phyloP scores from a whole-genome alignment of 2,888 invertebrate species.

The Aporophyla lueneburgensis region DNA sequence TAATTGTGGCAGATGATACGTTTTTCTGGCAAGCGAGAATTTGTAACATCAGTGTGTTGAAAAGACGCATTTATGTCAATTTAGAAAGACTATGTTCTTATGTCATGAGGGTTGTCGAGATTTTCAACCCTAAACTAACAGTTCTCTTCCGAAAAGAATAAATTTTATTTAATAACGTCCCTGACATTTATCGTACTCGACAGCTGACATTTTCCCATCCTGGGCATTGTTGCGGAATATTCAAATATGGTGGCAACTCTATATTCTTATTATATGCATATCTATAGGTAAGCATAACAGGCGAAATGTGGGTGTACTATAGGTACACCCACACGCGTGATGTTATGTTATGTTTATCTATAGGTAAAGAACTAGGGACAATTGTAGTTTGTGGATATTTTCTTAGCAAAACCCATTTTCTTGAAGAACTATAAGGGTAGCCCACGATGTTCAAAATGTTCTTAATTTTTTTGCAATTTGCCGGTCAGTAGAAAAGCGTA shows the following conservation, averaged over 20 bases:
- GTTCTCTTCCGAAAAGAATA: neutral
- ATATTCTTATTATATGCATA: neutral
- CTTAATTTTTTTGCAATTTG: too few relatives aligned
- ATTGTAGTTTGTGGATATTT: neutral
- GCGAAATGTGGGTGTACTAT: too few relatives aligned
- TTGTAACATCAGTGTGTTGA: neutral
- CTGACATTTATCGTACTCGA: constrained; percentile 48
- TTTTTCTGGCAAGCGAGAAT: neutral
- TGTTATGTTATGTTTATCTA: too few relatives aligned
- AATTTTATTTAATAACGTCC: constrained; percentile 26
- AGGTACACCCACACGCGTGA: too few relatives aligned
- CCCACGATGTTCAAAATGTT: too few relatives aligned
- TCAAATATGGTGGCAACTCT: constrained; percentile 3
- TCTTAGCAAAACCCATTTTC: neutral
- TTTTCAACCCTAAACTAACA: neutral
- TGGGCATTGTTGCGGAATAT: constrained; percentile 22
- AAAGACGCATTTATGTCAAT: neutral
- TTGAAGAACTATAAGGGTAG: neutral
- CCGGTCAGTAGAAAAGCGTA: too few relatives aligned
- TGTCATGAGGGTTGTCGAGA: neutral
- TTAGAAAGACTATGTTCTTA: neutral
- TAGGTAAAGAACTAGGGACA: neutral
- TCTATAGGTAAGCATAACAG: too few relatives aligned
- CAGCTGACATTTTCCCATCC: constrained; percentile 42
- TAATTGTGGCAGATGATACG: neutral